Conservation (phyloP, 2,888 invertebrate genomes). For the Globia sparganii region DNA sequence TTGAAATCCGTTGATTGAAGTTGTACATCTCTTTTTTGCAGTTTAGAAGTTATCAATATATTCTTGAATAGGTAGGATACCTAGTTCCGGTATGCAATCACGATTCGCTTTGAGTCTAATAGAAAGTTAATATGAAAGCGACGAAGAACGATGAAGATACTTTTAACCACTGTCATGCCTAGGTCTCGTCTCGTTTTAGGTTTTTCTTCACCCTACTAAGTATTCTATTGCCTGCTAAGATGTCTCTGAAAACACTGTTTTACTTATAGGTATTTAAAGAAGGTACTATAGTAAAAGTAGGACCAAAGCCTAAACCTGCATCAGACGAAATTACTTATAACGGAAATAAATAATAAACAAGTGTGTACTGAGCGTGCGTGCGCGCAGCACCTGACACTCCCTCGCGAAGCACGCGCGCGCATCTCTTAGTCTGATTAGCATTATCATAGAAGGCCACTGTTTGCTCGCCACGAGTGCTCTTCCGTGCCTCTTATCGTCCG, state of each 20-base stretch:
- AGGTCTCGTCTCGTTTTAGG: neutral
- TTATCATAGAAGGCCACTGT: conserved; percentile 67
- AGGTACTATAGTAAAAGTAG: conserved; percentile 9
- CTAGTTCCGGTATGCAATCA: neutral
- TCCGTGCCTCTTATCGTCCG: conserved; percentile 32
- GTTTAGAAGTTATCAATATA: neutral
- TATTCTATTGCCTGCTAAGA: neutral
- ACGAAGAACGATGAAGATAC: neutral
- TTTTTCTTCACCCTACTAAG: neutral
- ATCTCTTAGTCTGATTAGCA: conserved; percentile 71
- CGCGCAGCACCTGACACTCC: conserved; percentile 68
- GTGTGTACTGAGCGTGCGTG: conserved; percentile 48
- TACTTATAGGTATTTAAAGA: neutral
- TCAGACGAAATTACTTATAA: conserved; percentile 34
- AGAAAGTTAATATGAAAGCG: neutral
- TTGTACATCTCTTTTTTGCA: neutral
- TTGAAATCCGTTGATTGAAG: neutral
- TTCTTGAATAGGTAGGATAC: neutral
- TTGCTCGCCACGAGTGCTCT: conserved; percentile 62
- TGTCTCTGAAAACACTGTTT: neutral
- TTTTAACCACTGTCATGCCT: neutral
- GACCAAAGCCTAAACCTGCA: conserved; percentile 21
- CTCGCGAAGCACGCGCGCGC: conserved; percentile 71
- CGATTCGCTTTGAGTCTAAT: neutral
- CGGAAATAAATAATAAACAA: conserved; percentile 60